These are phyloP conservation scores for Zaprionus taronus DNA, from an alignment of 1,140 invertebrate species.

Conservation along the genomic window DNA sequence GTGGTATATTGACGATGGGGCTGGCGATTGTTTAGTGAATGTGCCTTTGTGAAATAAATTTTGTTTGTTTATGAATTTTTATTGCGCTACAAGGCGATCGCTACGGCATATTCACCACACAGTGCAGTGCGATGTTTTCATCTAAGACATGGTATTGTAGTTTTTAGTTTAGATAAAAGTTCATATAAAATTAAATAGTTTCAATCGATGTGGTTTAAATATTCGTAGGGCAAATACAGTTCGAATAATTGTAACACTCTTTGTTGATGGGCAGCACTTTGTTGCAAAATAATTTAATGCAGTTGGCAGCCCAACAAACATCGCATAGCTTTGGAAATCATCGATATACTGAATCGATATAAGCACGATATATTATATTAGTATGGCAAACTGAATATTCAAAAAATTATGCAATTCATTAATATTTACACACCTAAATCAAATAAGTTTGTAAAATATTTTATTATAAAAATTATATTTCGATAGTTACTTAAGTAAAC, in stretches of 20 bases:
- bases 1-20: slow-evolving; percentile 1
- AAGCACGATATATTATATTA: neutral
- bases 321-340: neutral
- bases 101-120: neutral
- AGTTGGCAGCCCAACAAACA: neutral
- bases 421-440: too few species aligned
- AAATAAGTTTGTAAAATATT: too few species aligned
- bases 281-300: neutral
- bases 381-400: neutral
- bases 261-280: slow-evolving; percentile 35
- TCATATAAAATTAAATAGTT: neutral
- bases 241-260: slow-evolving; percentile 41
- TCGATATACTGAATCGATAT: neutral
- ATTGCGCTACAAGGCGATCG: slow-evolving; percentile 31
- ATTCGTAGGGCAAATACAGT: slow-evolving; percentile 12
- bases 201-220: neutral
- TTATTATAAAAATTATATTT: too few species aligned
- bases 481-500: too few species aligned
- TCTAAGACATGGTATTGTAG: neutral
- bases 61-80: slow-evolving; percentile 50
- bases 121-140: neutral
- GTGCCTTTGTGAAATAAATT: slow-evolving; percentile 21
- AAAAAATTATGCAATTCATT: neutral
- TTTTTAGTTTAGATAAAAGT: neutral
- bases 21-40: slow-evolving; percentile 25